Base-by-base conservation (phyloP, 1,140 invertebrate species). In the Drosophila mojavensis region DNA sequence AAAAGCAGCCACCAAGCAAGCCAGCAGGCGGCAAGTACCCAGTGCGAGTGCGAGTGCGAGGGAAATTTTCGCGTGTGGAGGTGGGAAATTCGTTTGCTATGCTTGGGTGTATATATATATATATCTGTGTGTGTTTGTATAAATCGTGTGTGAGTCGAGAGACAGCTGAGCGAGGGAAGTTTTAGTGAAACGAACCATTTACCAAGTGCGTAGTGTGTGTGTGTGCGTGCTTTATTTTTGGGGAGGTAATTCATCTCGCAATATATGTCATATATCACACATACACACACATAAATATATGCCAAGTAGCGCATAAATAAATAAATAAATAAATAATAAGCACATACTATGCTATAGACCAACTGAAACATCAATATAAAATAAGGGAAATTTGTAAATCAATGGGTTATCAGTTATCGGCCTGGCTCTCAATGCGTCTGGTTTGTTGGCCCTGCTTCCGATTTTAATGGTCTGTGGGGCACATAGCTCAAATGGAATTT, bases 211-310 rank as follows among this genome's bases (percentile, higher is more conserved):
- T 10, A 0, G 13, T 65, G 50, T 9, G 58, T 13, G 62, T 61
- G 60, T n/a, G 36, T 59, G 59, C 43, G 15, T 58, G 48, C 26
- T 47, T 43, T 76, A 67, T 62, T 58, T 77, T 77, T 68, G 69
- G 69, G 74, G 74, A 60, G 75, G 75, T 70, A 78, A 78, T 78
- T 65, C 71, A 75, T 78, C 75, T 75, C 70, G 72, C 59, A 48
- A 70, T 78, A 78, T 75, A 78, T 75, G 75, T 77, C 75, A 77
- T 77, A 74, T 53, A 77, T 77, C 60, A 74, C 70, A 54, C 20
- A 15, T 3, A 17, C 13, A 50, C 24, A 17, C 1, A 15, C 11
- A 51, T 13, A 45, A 45, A 26, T 64, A 54, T 54, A 45, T 20
- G 53, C 15, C 53, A 55, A 36, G 30, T 4, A 20, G 30, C 30